Evolutionary conservation across 2,113 vertebrate species (phyloP), one percentile per base, ranked within the genome.

Genomic region (Thermophis baileyi): DNA sequence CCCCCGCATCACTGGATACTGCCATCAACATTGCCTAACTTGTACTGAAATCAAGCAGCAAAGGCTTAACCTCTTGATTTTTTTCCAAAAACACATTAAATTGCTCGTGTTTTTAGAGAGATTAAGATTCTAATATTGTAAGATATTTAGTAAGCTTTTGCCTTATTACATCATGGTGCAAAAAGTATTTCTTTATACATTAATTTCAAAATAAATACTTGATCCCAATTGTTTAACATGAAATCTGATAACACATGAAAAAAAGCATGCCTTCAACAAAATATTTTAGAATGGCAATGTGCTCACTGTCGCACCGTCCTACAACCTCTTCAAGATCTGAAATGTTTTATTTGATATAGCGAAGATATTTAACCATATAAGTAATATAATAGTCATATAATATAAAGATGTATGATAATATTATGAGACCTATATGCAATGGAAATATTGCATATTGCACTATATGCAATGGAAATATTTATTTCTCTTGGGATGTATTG

Each of bases 231-330:
- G 22, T 22, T 53, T 9, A 92, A 30, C 11, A 1, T 44, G 40
- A 85, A 49, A 57, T 88, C 87, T 30, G 6, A 91, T 86, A 51
- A 90, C 20, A 35, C 16, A 35, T 85, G 35, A 1, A 55, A 8
- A n/a, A 81, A 81, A 81, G 35, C 18, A 22, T 81, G 20, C 6
- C 7, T 44, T 81, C n/a, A 50, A 74, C 35, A 85, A 53, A 89
- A 30, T 89, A 69, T 95, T 94, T 95, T 94, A 81, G 74, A 94
- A 44, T 40, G 7, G 18, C 74, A 44, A 44, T 22, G 35, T 22
- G 35, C 7, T 44, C 35, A 81, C 2, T 9, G 35, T 10, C 22
- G 6, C 35, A 3, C 74, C 7, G 0, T 40, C 74, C 74, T 22
- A 81, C 74, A 81, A 44, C 18, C 35, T 81, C 35, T 81, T 40